Evolutionary conservation across 2,113 vertebrate genomes (phyloP).

Genomic region (Gnathonemus longibarbis): DNA sequence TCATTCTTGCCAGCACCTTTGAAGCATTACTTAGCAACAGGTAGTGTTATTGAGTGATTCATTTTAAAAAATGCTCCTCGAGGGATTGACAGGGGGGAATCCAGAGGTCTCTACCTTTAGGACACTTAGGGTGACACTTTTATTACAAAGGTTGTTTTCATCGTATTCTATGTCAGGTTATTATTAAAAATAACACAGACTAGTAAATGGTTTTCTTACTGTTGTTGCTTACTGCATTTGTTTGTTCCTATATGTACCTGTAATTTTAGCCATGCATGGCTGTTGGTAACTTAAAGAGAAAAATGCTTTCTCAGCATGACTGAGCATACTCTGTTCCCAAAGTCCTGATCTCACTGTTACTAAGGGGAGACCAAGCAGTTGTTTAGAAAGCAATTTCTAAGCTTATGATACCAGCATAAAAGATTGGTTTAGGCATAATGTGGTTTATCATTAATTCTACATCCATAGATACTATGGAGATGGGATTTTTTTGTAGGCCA

Average conservation of each 20-base stretch:
- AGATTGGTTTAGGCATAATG: neutral
- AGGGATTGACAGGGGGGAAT: neutral
- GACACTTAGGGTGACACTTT: neutral
- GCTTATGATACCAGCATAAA: neutral
- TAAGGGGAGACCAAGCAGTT: neutral
- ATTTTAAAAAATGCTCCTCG: neutral
- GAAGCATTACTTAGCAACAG: neutral
- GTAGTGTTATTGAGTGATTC: neutral
- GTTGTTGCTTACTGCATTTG: neutral
- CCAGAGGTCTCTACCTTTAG: neutral
- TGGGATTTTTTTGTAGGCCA: neutral
- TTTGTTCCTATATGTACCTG: neutral
- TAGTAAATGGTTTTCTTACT: neutral
- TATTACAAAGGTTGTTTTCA: neutral
- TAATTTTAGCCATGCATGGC: neutral
- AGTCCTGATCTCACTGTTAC: conserved; percentile 27
- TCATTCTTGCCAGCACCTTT: neutral
- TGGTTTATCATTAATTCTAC: neutral
- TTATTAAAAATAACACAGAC: neutral
- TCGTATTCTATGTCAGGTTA: neutral
- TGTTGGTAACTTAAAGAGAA: neutral
- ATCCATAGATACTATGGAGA: neutral
- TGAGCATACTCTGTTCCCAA: conserved; percentile 30
- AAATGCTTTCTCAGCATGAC: conserved; percentile 23
- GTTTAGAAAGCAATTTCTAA: neutral